Evolutionary conservation across 1,140 invertebrate genomes (phyloP).

Genomic region (Sycophila sp.): DNA sequence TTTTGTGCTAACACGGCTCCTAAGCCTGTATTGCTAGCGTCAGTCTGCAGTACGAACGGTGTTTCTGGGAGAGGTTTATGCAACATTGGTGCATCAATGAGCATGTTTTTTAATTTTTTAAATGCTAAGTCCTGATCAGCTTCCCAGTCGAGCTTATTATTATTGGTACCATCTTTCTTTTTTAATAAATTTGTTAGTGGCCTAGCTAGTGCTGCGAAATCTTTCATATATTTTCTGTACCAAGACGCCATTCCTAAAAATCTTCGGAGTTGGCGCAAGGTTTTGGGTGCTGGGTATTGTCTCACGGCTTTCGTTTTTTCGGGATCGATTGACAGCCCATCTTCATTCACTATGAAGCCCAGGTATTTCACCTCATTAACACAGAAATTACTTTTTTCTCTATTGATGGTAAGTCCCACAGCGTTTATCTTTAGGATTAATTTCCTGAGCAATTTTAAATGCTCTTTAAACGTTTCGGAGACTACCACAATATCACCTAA

Average conservation of each 20-base stretch:
- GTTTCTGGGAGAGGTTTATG: no score
- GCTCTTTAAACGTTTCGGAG: constrained; percentile 12
- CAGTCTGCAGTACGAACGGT: no score
- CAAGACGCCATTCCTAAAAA: not conserved
- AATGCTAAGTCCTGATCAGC: no score
- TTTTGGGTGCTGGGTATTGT: not conserved
- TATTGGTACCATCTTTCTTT: no score
- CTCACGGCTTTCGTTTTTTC: not conserved
- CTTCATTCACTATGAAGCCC: not conserved
- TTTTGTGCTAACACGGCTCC: no score
- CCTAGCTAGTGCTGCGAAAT: no score
- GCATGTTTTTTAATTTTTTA: no score
- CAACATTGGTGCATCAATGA: no score
- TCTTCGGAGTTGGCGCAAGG: not conserved
- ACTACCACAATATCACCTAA: constrained; percentile 27
- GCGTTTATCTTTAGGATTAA: not conserved
- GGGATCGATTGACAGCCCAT: not conserved
- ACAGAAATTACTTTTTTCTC: not conserved
- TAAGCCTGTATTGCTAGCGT: no score
- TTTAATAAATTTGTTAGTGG: no score
- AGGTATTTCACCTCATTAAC: not conserved
- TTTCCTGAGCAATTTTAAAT: not conserved
- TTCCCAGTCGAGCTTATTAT: no score
- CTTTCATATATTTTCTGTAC: not conserved
- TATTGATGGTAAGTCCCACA: not conserved